Percentiles rank a stretch among this genome's conserved stretches.
These are phyloP conservation scores for Poecilia wingei DNA, from an alignment of 2,797 vertebrate species.

Conservation along the genomic window DNA sequence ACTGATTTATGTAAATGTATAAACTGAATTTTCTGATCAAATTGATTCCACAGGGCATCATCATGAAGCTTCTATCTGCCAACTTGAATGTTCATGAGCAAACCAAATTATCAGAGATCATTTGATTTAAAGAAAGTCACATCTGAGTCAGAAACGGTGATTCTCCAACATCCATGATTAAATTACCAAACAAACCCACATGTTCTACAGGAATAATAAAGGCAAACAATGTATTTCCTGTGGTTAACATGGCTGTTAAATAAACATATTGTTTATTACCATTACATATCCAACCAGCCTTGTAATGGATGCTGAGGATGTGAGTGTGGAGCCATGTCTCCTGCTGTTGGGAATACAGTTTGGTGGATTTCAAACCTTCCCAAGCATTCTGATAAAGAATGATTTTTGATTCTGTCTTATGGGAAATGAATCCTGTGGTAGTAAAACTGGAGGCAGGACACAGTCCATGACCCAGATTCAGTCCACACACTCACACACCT, in stretches of 20 bases:
- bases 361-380: background rate
- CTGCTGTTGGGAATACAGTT: background rate
- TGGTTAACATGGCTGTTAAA: background rate
- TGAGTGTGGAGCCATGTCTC: background rate
- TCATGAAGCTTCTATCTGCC: background rate
- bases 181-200: background rate
- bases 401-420: background rate
- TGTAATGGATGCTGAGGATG: background rate
- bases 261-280: background rate
- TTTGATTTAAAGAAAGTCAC: background rate
- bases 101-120: background rate
- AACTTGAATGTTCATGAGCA: background rate
- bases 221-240: background rate
- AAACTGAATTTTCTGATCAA: background rate
- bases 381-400: background rate
- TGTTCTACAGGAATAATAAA: background rate
- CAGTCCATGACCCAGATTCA: background rate
- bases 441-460: background rate
- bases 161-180: background rate
- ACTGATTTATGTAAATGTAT: background rate
- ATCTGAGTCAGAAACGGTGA: background rate
- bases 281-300: too few species aligned
- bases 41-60: background rate
- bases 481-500: background rate
- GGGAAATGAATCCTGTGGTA: background rate